A percentile compares a stretch with the other conserved stretches of the same genome.
These are phyloP conservation scores for Silurus asotus DNA, from an alignment of 2,113 vertebrate genomes.

Conservation along the genomic window DNA sequence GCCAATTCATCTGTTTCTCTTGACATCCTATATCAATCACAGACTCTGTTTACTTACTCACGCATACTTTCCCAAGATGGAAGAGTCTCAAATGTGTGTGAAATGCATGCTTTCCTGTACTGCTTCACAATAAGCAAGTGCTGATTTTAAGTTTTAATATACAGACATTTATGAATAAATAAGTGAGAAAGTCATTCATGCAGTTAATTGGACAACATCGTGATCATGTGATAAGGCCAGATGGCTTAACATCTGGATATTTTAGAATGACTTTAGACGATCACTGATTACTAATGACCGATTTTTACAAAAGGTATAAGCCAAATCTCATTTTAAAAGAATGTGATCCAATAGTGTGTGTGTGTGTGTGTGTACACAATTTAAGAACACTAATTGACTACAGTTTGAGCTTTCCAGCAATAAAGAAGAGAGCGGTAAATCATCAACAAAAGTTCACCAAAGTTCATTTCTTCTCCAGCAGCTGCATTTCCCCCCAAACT, in stretches of 20 bases:
- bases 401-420: background rate
- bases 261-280: constrained; percentile 12
- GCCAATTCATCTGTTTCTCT: constrained; percentile 65
- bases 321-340: constrained; percentile 16
- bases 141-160: constrained; percentile 14
- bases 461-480: constrained; percentile 13
- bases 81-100: background rate
- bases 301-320: background rate
- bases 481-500: background rate
- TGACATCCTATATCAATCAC: constrained; percentile 66
- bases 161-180: background rate
- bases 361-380: background rate
- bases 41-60: constrained; percentile 43
- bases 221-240: background rate
- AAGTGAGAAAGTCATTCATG: background rate
- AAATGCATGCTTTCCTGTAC: constrained; percentile 31
- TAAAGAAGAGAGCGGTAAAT: background rate
- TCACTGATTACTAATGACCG: constrained; percentile 10
- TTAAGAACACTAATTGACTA: background rate
- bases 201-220: background rate
- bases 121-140: background rate
- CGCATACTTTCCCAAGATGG: background rate
- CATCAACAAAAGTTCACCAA: background rate
- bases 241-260: constrained; percentile 24
- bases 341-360: background rate